Base-by-base conservation (phyloP, 2,113 vertebrate species). In the Cheilinus undulatus region DNA sequence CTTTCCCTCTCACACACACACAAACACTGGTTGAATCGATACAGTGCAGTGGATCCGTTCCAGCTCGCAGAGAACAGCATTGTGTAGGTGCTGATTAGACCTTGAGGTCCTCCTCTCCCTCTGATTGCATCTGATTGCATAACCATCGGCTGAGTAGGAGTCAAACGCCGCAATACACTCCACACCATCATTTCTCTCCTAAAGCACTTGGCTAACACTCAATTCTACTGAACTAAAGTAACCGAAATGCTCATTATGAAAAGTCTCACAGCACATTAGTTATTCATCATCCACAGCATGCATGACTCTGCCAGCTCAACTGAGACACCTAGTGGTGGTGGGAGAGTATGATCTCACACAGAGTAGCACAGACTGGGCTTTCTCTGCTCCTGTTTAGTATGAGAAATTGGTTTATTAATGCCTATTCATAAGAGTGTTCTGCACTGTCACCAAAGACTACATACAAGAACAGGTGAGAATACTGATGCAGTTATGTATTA, bases 31-130 rank as follows among this genome's bases (percentile, higher is more conserved):
- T 72, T 80, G 60, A 86, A 89, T 90, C 88, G 30, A 90, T 89
- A 66, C 59, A 64, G 70, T 15, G 69, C 85, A 23, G 74, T 84
- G 85, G 82, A 86, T 68, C 73, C 14, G 20, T 76, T 86, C 79
- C 83, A 81, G 75, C 77, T 78, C 28, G 14, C 52, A 24, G 73
- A 75, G 82, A 87, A 81, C 83, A 75, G 80, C 80, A 65, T 45
- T 54, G 91, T 91, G 89, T 91, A 89, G 91, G 91, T 91, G 89
- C 89, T 86, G 87, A 88, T 86, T 76, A 90, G 89, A 90, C 89
- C 91, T 90, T 2, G 22, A 84, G 87, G 88, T 86, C 88, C 85
- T 88, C 28, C 65, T 78, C 82, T 84, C 75, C 68, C 78, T 85
- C 77, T 87, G 88, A 90, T 91, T 90, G 84, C 87, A 74, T 80